Conservation (phyloP, 2,113 vertebrate species). For the Crotalus tigris region DNA sequence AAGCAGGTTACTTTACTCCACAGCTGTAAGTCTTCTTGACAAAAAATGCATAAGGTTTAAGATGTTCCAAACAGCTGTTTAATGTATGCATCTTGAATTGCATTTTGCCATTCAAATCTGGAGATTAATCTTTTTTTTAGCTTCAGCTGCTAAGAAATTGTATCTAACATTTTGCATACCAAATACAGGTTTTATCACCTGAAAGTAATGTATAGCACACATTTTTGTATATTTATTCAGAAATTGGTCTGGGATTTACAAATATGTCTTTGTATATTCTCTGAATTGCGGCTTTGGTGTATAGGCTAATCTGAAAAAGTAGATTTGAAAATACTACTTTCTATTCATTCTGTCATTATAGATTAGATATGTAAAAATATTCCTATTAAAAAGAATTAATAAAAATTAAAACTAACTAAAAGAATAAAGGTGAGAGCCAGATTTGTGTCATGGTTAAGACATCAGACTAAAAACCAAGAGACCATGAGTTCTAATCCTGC, state of each 20-base stretch:
- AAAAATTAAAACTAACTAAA: constrained; percentile 12
- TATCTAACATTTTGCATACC: background rate
- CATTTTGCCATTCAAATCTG: background rate
- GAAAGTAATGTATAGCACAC: background rate
- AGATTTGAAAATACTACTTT: background rate
- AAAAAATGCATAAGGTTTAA: background rate
- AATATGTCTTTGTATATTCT: no score
- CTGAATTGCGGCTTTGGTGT: no score
- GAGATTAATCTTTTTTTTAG: background rate
- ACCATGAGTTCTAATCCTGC: background rate
- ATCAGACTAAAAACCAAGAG: background rate
- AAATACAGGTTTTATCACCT: background rate
- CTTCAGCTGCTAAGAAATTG: background rate
- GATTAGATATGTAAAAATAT: background rate
- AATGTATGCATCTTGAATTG: background rate
- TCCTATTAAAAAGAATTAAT: background rate
- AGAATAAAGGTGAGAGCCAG: background rate
- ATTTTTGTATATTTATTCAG: background rate
- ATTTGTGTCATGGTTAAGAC: background rate
- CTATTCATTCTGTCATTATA: background rate
- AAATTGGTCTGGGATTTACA: background rate
- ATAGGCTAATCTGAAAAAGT: background rate
- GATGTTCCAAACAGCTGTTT: background rate
- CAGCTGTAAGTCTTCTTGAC: background rate
- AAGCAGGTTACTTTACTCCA: background rate